Evolutionary conservation across 1,140 invertebrate genomes (phyloP).

Genomic region (Nasonia vitripennis): DNA sequence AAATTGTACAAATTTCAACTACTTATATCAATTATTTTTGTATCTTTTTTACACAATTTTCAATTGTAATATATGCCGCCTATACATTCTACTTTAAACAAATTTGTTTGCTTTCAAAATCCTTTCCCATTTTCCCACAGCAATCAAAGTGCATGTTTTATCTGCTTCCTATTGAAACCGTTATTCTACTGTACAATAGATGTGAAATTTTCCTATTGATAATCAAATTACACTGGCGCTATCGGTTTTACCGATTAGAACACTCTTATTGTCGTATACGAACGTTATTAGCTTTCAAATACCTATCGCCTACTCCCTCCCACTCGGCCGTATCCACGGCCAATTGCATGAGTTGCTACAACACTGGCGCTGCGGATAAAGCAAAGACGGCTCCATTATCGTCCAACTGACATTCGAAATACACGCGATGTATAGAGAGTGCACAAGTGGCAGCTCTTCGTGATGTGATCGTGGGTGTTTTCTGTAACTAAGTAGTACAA

Average conservation of each 20-base stretch:
- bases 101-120: background rate
- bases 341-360: background rate
- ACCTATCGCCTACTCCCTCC: background rate
- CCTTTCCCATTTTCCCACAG: no score
- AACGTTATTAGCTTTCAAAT: background rate
- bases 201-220: background rate
- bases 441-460: background rate
- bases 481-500: background rate
- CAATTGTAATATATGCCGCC: background rate
- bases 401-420: no score
- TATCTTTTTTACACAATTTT: slow-evolving; percentile 2
- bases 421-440: slow-evolving; percentile 1
- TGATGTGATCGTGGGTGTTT: background rate
- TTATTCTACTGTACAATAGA: no score
- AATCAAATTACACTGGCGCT: background rate
- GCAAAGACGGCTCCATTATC: background rate
- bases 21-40: background rate
- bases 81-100: background rate
- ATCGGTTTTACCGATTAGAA: slow-evolving; percentile 29
- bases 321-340: background rate
- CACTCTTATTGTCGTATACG: background rate
- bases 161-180: no score
- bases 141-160: no score
- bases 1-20: background rate
- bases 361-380: background rate